Evolutionary conservation across 2,113 vertebrate species (phyloP).

Genomic region (Amphiprion percula): DNA sequence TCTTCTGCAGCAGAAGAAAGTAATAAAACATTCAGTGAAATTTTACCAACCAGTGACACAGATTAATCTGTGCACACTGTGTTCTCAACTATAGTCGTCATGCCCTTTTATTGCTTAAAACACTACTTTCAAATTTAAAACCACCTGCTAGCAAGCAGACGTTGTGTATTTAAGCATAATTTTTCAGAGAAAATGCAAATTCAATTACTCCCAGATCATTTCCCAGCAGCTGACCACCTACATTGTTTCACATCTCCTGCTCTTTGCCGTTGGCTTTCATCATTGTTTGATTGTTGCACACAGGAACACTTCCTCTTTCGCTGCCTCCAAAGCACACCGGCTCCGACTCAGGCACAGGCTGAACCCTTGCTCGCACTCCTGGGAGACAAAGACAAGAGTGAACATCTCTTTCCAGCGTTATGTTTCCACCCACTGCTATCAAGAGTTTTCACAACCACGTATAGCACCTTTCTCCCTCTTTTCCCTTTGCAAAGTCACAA

Average conservation of each 20-base stretch:
- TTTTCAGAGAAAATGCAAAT: no score
- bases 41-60: neutral
- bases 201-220: neutral
- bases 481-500: conserved; percentile 69
- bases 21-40: no score
- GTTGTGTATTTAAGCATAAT: neutral
- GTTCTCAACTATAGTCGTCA: neutral
- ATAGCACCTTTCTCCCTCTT: conserved; percentile 38
- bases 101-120: neutral
- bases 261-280: neutral
- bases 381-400: conserved; percentile 48
- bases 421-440: conserved; percentile 22
- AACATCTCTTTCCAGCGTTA: conserved; percentile 46
- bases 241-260: neutral
- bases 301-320: neutral
- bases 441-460: conserved; percentile 44
- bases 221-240: neutral
- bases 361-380: conserved; percentile 48
- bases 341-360: conserved; percentile 1
- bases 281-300: neutral
- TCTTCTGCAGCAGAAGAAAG: neutral
- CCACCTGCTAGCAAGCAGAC: neutral
- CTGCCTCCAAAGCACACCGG: neutral
- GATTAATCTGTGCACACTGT: neutral
- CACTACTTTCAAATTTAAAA: neutral